Conservation (phyloP, 2,113 vertebrate genomes). For the Nettapus auritus region DNA sequence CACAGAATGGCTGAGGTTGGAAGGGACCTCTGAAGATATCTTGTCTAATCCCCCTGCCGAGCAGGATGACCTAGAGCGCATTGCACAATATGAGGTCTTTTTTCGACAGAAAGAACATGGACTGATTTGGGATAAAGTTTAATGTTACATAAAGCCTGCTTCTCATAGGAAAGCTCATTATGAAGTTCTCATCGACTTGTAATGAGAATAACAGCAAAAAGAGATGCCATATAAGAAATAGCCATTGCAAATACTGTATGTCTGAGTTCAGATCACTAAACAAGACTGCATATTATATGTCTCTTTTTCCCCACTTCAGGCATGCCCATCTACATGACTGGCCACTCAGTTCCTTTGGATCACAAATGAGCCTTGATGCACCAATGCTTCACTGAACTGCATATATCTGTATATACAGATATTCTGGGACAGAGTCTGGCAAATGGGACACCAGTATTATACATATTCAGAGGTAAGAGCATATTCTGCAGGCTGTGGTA, state of each 20-base stretch:
- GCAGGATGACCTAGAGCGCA: too few species aligned
- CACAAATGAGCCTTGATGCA: not conserved
- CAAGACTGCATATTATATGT: not conserved
- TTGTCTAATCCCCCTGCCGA: too few species aligned
- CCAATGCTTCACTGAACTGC: not conserved
- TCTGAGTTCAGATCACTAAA: not conserved
- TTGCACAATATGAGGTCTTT: not conserved
- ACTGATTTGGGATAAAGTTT: not conserved
- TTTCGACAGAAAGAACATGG: not conserved
- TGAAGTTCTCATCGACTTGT: not conserved
- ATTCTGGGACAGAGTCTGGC: not conserved
- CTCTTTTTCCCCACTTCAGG: not conserved
- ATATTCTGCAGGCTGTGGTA: not conserved
- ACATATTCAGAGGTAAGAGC: not conserved
- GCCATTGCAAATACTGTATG: not conserved
- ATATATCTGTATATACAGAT: not conserved
- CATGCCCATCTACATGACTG: too few species aligned
- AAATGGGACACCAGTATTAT: not conserved
- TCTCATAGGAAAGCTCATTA: not conserved
- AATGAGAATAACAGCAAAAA: not conserved
- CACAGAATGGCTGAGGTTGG: too few species aligned
- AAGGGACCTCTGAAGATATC: too few species aligned
- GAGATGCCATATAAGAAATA: not conserved
- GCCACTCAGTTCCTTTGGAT: not conserved
- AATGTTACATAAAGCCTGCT: not conserved